Evolutionary conservation across 1,140 invertebrate genomes (phyloP), one percentile per base, ranked within the genome.

Genomic region (Caerostris extrusa): DNA sequence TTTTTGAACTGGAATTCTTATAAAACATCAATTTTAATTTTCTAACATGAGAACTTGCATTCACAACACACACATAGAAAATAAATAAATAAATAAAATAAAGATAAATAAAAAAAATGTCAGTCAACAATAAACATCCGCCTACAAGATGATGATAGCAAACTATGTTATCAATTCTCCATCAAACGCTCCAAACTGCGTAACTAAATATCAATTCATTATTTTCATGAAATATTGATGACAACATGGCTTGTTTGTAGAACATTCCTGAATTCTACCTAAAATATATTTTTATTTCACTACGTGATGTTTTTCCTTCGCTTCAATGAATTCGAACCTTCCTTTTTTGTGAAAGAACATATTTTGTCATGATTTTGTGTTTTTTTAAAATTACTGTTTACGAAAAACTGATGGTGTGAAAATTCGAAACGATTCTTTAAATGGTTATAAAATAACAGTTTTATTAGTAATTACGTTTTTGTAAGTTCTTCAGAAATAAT

Each of bases 111-210:
- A 1, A 34, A 34, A 34, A 34, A 34, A 34, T 34, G 34, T 34
- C 34, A 34, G 8, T 8, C 12, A 50, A 77, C 50, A 50, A 77
- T n/a, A 77, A 77, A 77, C 71, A 85, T 85, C 83, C 55, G 56
- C 56, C 57, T 17, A 58, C 82, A 85, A 57, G 57, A 56, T 85
- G 55, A 57, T 85, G 57, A 56, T 57, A 60, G 14, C 53, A 3
- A 85, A 12, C n/a, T 58, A 57, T 56, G 57, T 85, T 56, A 85
- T 85, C 83, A 85, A 34, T 34, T 10, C 14, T 8, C 19, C 55
- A 85, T 85, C 83, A 85, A 85, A 85, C 34, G 83, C 53, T 85
- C 57, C 53, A 85, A 19, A 5, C 57, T 57, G 17, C 83, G 83
- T 85, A 34, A 58, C 83, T 12, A 57, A 85, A 85, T 12, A 85